phyloP scores from a whole-genome alignment of 2,113 vertebrate genomes.

The Rhadina sibilatrix region DNA sequence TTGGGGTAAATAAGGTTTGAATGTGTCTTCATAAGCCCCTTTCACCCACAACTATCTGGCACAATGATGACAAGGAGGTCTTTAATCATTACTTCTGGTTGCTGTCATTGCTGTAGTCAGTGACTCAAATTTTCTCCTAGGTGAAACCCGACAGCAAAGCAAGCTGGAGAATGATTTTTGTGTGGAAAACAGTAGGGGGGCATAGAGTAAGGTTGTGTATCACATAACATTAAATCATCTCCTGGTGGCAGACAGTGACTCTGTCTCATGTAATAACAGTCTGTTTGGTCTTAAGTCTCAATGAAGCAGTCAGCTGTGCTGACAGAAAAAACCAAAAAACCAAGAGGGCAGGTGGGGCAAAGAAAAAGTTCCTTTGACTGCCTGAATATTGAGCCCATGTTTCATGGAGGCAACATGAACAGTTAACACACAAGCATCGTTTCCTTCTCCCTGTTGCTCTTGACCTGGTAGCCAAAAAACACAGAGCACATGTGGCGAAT shows the following conservation, averaged over 20 bases:
- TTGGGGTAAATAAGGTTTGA: not conserved
- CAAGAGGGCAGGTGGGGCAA: constrained; percentile 23
- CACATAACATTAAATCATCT: constrained; percentile 67
- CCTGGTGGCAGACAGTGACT: constrained; percentile 63
- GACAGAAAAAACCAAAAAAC: constrained; percentile 16
- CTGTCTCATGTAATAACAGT: constrained; percentile 58
- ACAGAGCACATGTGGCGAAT: constrained; percentile 50
- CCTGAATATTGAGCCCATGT: constrained; percentile 9
- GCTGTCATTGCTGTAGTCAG: constrained; percentile 33
- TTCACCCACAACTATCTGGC: not conserved
- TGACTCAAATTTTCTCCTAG: constrained; percentile 44
- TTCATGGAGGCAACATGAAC: not conserved
- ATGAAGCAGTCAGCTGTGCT: constrained; percentile 41
- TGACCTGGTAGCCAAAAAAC: constrained; percentile 65
- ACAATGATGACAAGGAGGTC: not conserved
- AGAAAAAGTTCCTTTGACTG: not conserved
- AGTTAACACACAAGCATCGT: not conserved
- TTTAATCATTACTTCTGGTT: constrained; percentile 55
- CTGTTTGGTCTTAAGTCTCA: constrained; percentile 32
- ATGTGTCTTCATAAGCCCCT: not conserved
- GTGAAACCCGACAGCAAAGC: constrained; percentile 49
- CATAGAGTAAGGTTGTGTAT: constrained; percentile 53
- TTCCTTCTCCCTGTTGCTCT: constrained; percentile 27
- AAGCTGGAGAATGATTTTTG: constrained; percentile 48
- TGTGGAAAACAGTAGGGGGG: constrained; percentile 46